phyloP scores from a whole-genome alignment of 2,113 vertebrate species.

The Pterocles orientalis region DNA sequence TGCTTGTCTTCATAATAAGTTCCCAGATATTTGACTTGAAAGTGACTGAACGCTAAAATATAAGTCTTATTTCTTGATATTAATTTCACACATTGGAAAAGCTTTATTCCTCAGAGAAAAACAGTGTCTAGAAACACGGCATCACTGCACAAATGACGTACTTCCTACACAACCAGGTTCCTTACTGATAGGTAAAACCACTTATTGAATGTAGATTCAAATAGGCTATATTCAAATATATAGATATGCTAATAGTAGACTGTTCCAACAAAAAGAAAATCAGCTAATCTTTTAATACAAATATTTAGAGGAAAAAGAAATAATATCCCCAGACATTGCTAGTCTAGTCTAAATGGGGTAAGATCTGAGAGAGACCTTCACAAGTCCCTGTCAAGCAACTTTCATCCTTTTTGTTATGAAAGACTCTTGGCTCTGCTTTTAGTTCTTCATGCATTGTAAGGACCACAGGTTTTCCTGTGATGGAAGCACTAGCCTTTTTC shows the following conservation, averaged over 20 bases:
- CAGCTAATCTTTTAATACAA: neutral
- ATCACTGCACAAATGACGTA: neutral
- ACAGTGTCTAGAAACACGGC: neutral
- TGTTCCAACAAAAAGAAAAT: neutral
- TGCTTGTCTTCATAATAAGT: neutral
- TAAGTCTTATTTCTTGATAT: neutral
- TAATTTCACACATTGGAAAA: neutral
- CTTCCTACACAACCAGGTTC: neutral
- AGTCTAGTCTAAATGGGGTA: neutral
- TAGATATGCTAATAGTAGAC: neutral
- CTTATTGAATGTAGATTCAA: neutral
- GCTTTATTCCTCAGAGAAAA: neutral
- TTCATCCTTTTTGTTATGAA: neutral
- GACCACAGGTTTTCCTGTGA: neutral
- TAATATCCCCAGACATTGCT: neutral
- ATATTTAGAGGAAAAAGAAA: neutral
- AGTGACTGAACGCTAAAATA: neutral
- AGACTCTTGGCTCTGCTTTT: neutral
- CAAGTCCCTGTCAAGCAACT: neutral
- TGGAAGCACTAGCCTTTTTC: neutral
- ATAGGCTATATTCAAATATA: neutral
- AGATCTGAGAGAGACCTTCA: neutral
- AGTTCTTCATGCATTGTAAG: neutral
- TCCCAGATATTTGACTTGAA: neutral
- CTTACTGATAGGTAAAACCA: neutral